Evolutionary conservation across 1,140 invertebrate genomes (phyloP).

Genomic region (Drosophila watanabei): DNA sequence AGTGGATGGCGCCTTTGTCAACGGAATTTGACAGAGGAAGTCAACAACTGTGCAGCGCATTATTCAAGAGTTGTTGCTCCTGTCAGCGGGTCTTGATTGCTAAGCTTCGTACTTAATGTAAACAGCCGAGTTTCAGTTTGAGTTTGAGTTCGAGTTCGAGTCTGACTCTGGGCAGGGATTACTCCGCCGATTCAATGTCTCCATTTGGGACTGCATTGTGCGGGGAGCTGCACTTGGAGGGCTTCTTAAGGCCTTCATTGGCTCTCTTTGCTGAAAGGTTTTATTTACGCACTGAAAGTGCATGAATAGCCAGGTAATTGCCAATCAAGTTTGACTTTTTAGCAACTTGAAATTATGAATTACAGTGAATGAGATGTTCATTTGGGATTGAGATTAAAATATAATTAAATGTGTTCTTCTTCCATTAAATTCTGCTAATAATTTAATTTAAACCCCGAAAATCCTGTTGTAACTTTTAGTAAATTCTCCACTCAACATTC

Average conservation of each 20-base stretch:
- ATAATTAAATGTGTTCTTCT: not conserved
- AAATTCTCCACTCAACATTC: not conserved
- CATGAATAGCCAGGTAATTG: slow-evolving; percentile 47
- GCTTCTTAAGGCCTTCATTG: slow-evolving; percentile 9
- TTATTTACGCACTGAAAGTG: slow-evolving; percentile 23
- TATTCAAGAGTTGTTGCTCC: slow-evolving; percentile 54
- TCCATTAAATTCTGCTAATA: no score
- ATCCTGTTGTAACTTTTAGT: not conserved
- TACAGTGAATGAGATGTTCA: no score
- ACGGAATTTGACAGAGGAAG: slow-evolving; percentile 60
- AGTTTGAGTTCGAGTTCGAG: not conserved
- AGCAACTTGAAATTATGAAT: not conserved
- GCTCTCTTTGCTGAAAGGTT: not conserved
- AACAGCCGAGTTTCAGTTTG: slow-evolving; percentile 18
- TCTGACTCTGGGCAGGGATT: not conserved
- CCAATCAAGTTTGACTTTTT: not conserved
- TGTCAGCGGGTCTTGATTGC: slow-evolving; percentile 47
- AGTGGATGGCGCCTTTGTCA: slow-evolving; percentile 58
- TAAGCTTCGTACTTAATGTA: slow-evolving; percentile 47
- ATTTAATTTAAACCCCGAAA: no score
- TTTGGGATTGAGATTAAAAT: not conserved
- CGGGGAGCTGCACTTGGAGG: not conserved
- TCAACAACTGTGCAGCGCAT: slow-evolving; percentile 59
- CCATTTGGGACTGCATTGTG: not conserved
- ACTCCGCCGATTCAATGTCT: not conserved